Evolutionary conservation across 1,140 invertebrate species (phyloP), one percentile per base, ranked within the genome.

Genomic region (Caenorhabditis brenneri): DNA sequence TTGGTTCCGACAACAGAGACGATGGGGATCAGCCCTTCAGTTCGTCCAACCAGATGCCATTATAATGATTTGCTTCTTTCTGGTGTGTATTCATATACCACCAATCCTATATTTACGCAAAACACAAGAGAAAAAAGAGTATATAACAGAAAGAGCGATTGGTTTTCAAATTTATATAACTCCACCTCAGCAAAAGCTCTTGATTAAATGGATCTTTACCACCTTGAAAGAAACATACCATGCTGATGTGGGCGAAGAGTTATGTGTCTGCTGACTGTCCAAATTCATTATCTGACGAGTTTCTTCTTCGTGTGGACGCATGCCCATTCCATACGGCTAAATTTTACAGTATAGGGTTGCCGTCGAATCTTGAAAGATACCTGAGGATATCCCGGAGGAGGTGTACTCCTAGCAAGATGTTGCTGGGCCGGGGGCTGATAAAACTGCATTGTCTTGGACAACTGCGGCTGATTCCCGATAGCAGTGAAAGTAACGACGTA

Each of bases 1-100:
- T 74, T 74, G 36, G 65, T 74, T 74, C 65, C 65, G 65, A 74
- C 65, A 74, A 24, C 65, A 74, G 65, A 74, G 24, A 74, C 65
- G 65, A 74, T n/a, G 65, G 65, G 65, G 65, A 74, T 74, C 65
- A 74, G 65, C 36, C 65, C 42, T 31, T 65, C 65, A 42, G 5
- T 24, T 36, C 15, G 22, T 24, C 19, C 65, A 74, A 74, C 65
- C 65, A 74, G 36, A 74, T 74, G 33, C 65, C 65, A 42, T 74
- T 36, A 74, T 42, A 74, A 74, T 74, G 65, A 74, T 24, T 74
- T 74, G 65, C 58, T 36, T 65, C 29, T 65, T 19, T 65, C 19
- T n/a, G 33, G 36, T 6, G 65, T 24, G 33, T 15, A 19, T 42
- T 42, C 36, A 55, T 55, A 19, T 55, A 55, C 22, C 24, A 27